Percentiles rank a stretch among this genome's conserved stretches.
Conservation (phyloP, 2,113 vertebrate genomes). For the Xiphias gladius region DNA sequence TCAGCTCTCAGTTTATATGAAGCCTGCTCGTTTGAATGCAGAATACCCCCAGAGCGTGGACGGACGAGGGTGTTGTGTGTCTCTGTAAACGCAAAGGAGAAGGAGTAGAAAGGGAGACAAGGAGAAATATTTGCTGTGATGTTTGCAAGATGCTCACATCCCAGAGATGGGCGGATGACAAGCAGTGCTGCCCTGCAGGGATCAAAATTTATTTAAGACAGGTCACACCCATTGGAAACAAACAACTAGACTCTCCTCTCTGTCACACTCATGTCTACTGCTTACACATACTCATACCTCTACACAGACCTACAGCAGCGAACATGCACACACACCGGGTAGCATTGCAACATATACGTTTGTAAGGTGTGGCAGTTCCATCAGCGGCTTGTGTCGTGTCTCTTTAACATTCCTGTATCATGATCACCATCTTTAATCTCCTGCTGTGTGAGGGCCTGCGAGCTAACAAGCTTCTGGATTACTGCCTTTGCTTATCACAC, state of each 20-base stretch:
- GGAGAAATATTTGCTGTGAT: constrained; percentile 24
- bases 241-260: constrained; percentile 34
- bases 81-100: constrained; percentile 14
- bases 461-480: constrained; percentile 65
- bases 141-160: constrained; percentile 49
- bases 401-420: constrained; percentile 54
- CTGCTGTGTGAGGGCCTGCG: constrained; percentile 51
- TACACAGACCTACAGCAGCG: constrained; percentile 25
- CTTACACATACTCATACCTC: constrained; percentile 41
- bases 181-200: constrained; percentile 60
- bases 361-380: constrained; percentile 53
- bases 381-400: constrained; percentile 42
- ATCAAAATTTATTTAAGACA: constrained; percentile 77
- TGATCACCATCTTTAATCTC: constrained; percentile 68
- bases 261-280: constrained; percentile 11
- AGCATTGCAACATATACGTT: constrained; percentile 42
- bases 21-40: neutral
- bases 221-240: constrained; percentile 71
- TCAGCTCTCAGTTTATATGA: neutral
- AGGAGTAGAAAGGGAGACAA: neutral
- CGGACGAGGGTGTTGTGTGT: neutral
- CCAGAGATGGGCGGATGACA: constrained; percentile 57
- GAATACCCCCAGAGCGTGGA: neutral
- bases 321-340: constrained; percentile 20
- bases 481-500: constrained; percentile 62